Evolutionary conservation across 2,888 invertebrate species (phyloP).

Genomic region (Eustalomyia histrio): DNA sequence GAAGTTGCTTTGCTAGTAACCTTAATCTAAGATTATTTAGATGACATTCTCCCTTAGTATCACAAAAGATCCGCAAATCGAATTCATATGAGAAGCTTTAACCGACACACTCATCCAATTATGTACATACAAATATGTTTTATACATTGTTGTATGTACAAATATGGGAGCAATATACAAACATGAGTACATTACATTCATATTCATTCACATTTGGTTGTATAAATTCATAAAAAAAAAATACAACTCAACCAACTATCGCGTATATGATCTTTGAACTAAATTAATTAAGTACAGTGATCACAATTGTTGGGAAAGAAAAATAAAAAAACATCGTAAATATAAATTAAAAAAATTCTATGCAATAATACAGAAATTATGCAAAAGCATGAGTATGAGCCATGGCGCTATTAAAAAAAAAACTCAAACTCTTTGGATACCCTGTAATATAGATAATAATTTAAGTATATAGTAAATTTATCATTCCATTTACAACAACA

Average conservation of each 20-base stretch:
- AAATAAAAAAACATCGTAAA: constrained; percentile 31
- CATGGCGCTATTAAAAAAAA: constrained; percentile 45
- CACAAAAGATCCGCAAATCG: neutral
- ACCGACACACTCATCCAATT: neutral
- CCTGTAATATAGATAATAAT: too few species aligned
- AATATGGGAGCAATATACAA: constrained; percentile 19
- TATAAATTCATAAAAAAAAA: constrained; percentile 21
- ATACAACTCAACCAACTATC: constrained; percentile 56
- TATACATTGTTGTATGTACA: constrained; percentile 4
- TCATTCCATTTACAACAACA: neutral
- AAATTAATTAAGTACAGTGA: constrained; percentile 80
- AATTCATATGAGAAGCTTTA: neutral
- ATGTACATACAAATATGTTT: neutral
- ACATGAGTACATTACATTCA: constrained; percentile 25
- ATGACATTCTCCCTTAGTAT: too few species aligned
- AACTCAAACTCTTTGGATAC: constrained; percentile 11
- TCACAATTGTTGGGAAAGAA: constrained; percentile 75
- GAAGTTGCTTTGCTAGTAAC: too few species aligned
- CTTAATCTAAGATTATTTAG: too few species aligned
- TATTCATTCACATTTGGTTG: constrained; percentile 45
- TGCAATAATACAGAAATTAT: constrained; percentile 18
- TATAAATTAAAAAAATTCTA: constrained; percentile 24
- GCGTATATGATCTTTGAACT: constrained; percentile 79
- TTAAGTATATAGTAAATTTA: too few species aligned
- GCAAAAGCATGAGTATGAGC: constrained; percentile 9